Evolutionary conservation across 2,113 vertebrate species (phyloP).

Genomic region (Poecile atricapillus): DNA sequence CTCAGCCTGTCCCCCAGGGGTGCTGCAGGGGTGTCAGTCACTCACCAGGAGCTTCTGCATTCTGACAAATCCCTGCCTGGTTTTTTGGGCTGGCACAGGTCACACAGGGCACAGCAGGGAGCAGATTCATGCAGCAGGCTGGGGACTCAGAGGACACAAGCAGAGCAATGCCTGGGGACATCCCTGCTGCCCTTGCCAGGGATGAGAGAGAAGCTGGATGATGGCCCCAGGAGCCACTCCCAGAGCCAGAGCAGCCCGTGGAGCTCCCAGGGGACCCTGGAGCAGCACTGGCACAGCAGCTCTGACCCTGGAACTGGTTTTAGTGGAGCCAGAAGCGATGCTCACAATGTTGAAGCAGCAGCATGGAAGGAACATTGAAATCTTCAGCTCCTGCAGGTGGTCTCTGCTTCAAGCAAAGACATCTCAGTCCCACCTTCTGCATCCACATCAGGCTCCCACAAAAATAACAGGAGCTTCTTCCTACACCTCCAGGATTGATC

Average conservation of each 20-base stretch:
- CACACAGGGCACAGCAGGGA: neutral
- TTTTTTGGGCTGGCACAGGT: neutral
- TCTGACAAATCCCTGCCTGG: neutral
- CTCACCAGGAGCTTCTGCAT: neutral
- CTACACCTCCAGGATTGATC: neutral
- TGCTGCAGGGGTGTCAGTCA: neutral
- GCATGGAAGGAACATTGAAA: neutral
- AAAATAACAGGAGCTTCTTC: neutral
- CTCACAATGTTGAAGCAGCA: neutral
- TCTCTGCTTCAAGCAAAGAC: neutral
- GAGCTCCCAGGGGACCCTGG: neutral
- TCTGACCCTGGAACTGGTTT: neutral
- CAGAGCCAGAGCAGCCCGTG: neutral
- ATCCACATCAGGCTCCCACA: neutral
- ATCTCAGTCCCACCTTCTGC: neutral
- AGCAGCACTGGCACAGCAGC: neutral
- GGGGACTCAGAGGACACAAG: neutral
- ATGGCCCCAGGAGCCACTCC: rapidly evolving
- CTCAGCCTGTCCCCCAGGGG: rapidly evolving
- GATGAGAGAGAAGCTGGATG: neutral
- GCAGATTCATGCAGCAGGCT: neutral
- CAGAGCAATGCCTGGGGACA: neutral
- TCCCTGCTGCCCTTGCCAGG: neutral
- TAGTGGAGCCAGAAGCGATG: neutral
- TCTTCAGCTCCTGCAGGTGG: neutral